Percentiles rank a stretch among this genome's conserved stretches.
Evolutionary conservation across 2,888 invertebrate species (phyloP).

Genomic region (Lissocephala sabroskyi): DNA sequence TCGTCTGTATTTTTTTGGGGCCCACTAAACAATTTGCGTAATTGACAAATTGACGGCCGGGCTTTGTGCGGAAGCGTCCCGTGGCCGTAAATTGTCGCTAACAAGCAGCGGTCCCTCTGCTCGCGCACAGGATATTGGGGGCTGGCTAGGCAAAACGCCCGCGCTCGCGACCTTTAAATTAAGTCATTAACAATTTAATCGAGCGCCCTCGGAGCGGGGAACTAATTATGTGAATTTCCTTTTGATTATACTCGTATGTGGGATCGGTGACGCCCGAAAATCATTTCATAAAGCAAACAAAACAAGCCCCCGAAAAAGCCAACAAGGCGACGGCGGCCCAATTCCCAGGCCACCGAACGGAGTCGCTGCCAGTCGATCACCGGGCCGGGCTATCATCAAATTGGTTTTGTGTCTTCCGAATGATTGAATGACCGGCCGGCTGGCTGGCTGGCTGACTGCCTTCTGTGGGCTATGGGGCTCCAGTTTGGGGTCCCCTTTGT

Average conservation of each 20-base stretch:
- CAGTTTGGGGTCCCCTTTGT: constrained; percentile 34
- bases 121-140: constrained; percentile 30
- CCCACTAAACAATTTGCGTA: constrained; percentile 69
- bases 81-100: constrained; percentile 66
- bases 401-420: constrained; percentile 57
- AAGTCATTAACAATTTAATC: constrained; percentile 64
- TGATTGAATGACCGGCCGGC: constrained; percentile 52
- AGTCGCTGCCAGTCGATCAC: constrained; percentile 43
- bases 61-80: constrained; percentile 65
- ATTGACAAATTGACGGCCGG: constrained; percentile 70
- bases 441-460: constrained; percentile 18
- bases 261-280: constrained; percentile 42
- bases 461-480: constrained; percentile 9
- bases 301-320: constrained; percentile 37
- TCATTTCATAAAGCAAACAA: constrained; percentile 55
- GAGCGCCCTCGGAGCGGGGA: constrained; percentile 35
- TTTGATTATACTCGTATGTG: constrained; percentile 31
- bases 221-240: constrained; percentile 71
- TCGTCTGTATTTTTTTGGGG: constrained; percentile 21
- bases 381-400: constrained; percentile 49
- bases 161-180: constrained; percentile 52
- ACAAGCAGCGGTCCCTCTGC: constrained; percentile 39
- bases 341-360: too few species aligned
- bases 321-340: too few species aligned
- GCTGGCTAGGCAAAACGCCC: constrained; percentile 34